Evolutionary conservation across 2,888 invertebrate genomes (phyloP).

Genomic region (Leucophora obtusa): DNA sequence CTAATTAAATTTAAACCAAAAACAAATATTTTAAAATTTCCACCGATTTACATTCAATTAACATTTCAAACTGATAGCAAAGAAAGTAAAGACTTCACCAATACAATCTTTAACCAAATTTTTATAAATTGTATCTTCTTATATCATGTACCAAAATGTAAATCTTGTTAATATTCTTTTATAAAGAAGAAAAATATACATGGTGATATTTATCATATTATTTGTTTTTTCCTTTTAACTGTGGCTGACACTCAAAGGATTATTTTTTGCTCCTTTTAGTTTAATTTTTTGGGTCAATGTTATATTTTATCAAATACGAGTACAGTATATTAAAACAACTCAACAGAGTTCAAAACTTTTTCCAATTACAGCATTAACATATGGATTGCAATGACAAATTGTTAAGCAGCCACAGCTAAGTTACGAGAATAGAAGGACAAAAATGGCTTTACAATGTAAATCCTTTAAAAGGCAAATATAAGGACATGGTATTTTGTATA

Average conservation of each 20-base stretch:
- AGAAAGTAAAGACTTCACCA: too few species aligned
- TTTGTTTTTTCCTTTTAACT: neutral
- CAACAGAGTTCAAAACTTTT: slow-evolving; percentile 7
- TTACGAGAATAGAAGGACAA: neutral
- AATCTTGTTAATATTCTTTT: neutral
- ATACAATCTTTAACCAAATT: too few species aligned
- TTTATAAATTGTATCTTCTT: too few species aligned
- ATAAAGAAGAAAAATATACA: neutral
- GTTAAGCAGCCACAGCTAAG: neutral
- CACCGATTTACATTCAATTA: too few species aligned
- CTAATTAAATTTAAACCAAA: too few species aligned
- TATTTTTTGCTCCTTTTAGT: slow-evolving; percentile 14
- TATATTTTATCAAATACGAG: slow-evolving; percentile 19
- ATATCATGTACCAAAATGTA: neutral
- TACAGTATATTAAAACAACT: slow-evolving; percentile 7
- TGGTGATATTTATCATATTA: neutral
- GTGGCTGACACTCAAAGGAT: slow-evolving; percentile 37
- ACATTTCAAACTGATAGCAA: too few species aligned
- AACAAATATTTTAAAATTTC: too few species aligned
- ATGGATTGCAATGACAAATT: slow-evolving; percentile 35
- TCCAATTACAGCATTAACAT: slow-evolving; percentile 34
- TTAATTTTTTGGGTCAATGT: slow-evolving; percentile 60
- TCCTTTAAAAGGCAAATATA: neutral
- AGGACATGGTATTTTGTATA: neutral
- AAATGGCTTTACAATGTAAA: neutral